Percentiles rank a stretch among this genome's conserved stretches.
phyloP scores from a whole-genome alignment of 2,888 invertebrate species.

The Conistra vaccinii region DNA sequence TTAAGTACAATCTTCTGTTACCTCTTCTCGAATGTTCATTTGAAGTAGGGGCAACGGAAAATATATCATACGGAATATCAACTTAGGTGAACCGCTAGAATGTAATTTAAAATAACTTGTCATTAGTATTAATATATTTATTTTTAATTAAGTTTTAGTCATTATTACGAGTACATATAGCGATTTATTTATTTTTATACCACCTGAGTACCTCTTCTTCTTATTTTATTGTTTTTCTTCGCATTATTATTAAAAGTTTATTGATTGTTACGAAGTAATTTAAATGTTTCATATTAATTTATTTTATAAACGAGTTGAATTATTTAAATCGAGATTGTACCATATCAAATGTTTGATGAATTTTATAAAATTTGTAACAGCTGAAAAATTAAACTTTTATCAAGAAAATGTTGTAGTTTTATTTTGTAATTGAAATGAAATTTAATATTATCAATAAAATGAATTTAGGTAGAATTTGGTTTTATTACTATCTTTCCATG shows the following conservation, averaged over 20 bases:
- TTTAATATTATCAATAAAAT: conserved; percentile 21
- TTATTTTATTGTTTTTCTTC: conserved; percentile 79
- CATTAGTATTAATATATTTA: conserved; percentile 90
- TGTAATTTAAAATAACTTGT: conserved; percentile 90
- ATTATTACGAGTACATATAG: conserved; percentile 80
- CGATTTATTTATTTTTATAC: conserved; percentile 85
- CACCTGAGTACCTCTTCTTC: conserved; percentile 90
- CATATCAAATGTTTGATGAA: conserved; percentile 50
- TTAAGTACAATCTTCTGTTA: conserved; percentile 90
- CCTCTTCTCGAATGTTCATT: conserved; percentile 84
- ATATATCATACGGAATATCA: conserved; percentile 82
- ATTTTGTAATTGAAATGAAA: conserved; percentile 50
- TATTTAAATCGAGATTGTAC: conserved; percentile 57
- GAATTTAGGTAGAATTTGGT: conserved; percentile 12
- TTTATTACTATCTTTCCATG: conserved; percentile 20
- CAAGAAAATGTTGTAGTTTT: conserved; percentile 66
- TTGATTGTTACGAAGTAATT: conserved; percentile 70
- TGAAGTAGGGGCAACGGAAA: conserved; percentile 89
- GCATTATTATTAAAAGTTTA: conserved; percentile 72
- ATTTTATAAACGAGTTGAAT: conserved; percentile 54
- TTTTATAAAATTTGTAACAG: conserved; percentile 61
- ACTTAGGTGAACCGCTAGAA: conserved; percentile 89
- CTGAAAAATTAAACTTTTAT: conserved; percentile 74
- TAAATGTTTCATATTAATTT: conserved; percentile 64
- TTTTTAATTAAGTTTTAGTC: conserved; percentile 88